phyloP scores from a whole-genome alignment of 2,888 invertebrate genomes.

The Trissoscelio sp. region DNA sequence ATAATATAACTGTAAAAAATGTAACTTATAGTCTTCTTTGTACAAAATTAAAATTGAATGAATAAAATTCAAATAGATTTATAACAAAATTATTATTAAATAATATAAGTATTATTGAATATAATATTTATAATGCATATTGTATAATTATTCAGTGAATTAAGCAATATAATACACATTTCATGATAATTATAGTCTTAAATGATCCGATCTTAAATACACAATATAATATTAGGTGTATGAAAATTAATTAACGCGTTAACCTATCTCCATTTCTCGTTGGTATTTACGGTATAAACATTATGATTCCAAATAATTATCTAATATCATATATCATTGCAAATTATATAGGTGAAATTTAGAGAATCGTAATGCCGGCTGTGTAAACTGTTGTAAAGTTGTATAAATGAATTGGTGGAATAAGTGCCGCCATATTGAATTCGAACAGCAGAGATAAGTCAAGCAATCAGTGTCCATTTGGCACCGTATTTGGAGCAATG shows the following conservation, averaged over 20 bases:
- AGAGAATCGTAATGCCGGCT: too few relatives aligned
- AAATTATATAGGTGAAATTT: background rate
- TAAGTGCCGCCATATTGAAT: slow-evolving; percentile 1
- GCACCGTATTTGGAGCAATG: slow-evolving; percentile 57
- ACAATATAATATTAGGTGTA: slow-evolving; percentile 7
- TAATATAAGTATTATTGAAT: too few relatives aligned
- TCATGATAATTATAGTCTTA: background rate
- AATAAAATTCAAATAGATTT: too few relatives aligned
- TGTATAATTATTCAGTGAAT: too few relatives aligned
- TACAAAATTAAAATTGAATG: too few relatives aligned
- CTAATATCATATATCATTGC: background rate
- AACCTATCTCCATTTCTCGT: slow-evolving; percentile 7
- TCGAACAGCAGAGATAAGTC: slow-evolving; percentile 44
- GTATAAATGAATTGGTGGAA: background rate
- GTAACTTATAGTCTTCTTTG: too few relatives aligned
- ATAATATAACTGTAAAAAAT: too few relatives aligned
- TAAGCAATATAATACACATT: too few relatives aligned
- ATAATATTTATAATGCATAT: too few relatives aligned
- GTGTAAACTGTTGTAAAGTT: background rate
- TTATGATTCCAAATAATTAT: slow-evolving; percentile 1
- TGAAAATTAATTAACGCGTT: slow-evolving; percentile 18
- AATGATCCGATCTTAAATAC: slow-evolving; percentile 8
- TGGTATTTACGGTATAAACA: slow-evolving; percentile 5
- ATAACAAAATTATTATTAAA: too few relatives aligned
- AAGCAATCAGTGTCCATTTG: slow-evolving; percentile 60